Percentiles rank a stretch among this genome's conserved stretches.
These are phyloP conservation scores for Hydrozoanthus gracilis DNA, from an alignment of 92 coral and sea anemone genomes.

Conservation along the genomic window DNA sequence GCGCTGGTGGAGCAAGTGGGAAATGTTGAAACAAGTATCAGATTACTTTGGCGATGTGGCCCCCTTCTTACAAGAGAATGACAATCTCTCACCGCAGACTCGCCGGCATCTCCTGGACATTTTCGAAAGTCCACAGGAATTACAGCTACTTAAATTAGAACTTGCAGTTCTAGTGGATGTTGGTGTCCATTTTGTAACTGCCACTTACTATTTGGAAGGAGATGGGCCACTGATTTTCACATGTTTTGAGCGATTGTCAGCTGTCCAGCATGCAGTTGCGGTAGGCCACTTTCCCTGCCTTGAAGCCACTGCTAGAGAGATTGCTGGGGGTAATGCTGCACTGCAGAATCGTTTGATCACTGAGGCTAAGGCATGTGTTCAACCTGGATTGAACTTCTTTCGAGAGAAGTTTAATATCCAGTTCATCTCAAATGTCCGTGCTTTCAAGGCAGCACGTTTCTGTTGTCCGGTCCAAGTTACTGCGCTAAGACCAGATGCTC, in stretches of 20 bases:
- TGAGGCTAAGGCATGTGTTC: slow-evolving; percentile 71
- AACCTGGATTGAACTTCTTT: slow-evolving; percentile 72
- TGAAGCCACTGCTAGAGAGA: slow-evolving; percentile 62
- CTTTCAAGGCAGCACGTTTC: slow-evolving; percentile 76
- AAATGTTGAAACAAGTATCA: slow-evolving; percentile 52
- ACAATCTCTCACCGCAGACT: slow-evolving; percentile 38
- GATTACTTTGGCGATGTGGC: slow-evolving; percentile 74
- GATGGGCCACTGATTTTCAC: slow-evolving; percentile 65
- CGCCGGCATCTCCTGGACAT: slow-evolving; percentile 52
- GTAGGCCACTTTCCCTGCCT: slow-evolving; percentile 60
- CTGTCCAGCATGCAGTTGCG: slow-evolving; percentile 72
- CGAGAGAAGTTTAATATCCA: slow-evolving; percentile 69
- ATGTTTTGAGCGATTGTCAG: slow-evolving; percentile 58
- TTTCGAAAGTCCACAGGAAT: slow-evolving; percentile 34
- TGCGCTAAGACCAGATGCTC: slow-evolving; percentile 69
- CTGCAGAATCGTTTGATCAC: slow-evolving; percentile 59
- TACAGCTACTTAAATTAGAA: slow-evolving; percentile 39
- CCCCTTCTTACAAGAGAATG: slow-evolving; percentile 55
- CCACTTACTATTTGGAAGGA: slow-evolving; percentile 53
- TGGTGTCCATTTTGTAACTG: slow-evolving; percentile 62
- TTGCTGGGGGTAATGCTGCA: slow-evolving; percentile 66
- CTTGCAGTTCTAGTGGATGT: slow-evolving; percentile 65
- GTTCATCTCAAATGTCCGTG: slow-evolving; percentile 70
- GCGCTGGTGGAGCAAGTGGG: slow-evolving; percentile 61
- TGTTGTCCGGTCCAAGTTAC: slow-evolving; percentile 76